A percentile compares a stretch with the other conserved stretches of the same genome.
Evolutionary conservation across 2,797 vertebrate genomes (phyloP).

Genomic region (Erethizon dorsatum): DNA sequence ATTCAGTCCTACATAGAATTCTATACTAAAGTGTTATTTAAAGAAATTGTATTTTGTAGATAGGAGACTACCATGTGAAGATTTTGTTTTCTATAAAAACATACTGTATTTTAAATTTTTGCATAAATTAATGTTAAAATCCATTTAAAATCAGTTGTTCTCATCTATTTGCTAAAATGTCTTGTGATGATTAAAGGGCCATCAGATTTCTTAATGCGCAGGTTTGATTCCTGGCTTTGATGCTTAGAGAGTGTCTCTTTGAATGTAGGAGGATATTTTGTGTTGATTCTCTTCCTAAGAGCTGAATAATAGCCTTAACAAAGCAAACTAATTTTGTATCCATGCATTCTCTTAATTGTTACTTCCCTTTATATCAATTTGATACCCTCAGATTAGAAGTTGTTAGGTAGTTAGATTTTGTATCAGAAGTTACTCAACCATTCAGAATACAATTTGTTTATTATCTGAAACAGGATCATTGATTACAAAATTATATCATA

Average conservation of each 20-base stretch:
- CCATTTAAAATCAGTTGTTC: slow-evolving; percentile 35
- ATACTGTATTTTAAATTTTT: slow-evolving; percentile 62
- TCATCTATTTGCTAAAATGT: slow-evolving; percentile 66
- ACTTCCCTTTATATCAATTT: slow-evolving; percentile 73
- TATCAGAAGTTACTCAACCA: slow-evolving; percentile 82
- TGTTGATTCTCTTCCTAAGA: slow-evolving; percentile 49
- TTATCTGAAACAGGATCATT: slow-evolving; percentile 83
- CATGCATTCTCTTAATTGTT: slow-evolving; percentile 61
- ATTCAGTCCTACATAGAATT: not conserved
- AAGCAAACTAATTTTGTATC: slow-evolving; percentile 65
- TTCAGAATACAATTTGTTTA: slow-evolving; percentile 83
- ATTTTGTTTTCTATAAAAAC: slow-evolving; percentile 51
- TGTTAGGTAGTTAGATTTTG: slow-evolving; percentile 76
- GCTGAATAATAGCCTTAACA: slow-evolving; percentile 50
- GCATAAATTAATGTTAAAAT: slow-evolving; percentile 61
- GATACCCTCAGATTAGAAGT: slow-evolving; percentile 73
- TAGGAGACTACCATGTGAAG: not conserved
- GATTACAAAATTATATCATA: slow-evolving; percentile 82
- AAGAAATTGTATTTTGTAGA: slow-evolving; percentile 46
- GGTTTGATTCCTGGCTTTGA: slow-evolving; percentile 54
- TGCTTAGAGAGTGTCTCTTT: slow-evolving; percentile 66
- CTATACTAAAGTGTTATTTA: not conserved
- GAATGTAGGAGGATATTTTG: slow-evolving; percentile 62
- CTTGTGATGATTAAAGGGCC: slow-evolving; percentile 63
- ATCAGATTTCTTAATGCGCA: slow-evolving; percentile 39